Conservation (phyloP, 2,888 invertebrate genomes). For the Muschampia plurimacula region DNA sequence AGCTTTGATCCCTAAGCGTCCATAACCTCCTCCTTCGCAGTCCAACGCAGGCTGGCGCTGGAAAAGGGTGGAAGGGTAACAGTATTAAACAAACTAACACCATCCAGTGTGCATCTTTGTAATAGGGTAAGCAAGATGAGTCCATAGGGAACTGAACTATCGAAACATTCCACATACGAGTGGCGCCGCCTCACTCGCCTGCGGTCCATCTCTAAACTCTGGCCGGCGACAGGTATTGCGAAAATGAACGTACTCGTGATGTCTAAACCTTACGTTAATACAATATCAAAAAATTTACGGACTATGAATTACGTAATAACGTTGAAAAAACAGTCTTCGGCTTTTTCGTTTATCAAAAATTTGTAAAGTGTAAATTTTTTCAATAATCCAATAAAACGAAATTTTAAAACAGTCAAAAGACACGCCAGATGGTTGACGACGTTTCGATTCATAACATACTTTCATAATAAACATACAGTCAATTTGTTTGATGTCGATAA, state of each 20-base stretch:
- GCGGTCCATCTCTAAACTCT: neutral
- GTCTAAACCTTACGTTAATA: slow-evolving; percentile 76
- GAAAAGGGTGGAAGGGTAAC: neutral
- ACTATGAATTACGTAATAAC: slow-evolving; percentile 78
- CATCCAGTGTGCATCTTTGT: neutral
- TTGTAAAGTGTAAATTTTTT: slow-evolving; percentile 82
- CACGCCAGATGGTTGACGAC: slow-evolving; percentile 53
- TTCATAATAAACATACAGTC: slow-evolving; percentile 59
- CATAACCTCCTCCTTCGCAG: neutral
- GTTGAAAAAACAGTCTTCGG: slow-evolving; percentile 83
- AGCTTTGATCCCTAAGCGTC: neutral
- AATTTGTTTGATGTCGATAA: slow-evolving; percentile 42
- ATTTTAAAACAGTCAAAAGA: slow-evolving; percentile 70
- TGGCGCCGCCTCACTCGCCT: neutral
- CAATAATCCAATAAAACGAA: slow-evolving; percentile 62
- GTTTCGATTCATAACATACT: slow-evolving; percentile 50
- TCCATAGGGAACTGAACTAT: neutral
- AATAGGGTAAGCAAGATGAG: neutral
- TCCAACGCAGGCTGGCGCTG: slow-evolving; percentile 6
- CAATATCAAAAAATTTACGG: slow-evolving; percentile 79
- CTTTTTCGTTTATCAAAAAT: slow-evolving; percentile 78
- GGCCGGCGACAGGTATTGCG: neutral
- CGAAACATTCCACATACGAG: neutral
- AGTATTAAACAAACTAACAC: neutral
- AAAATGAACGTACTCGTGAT: slow-evolving; percentile 25